phyloP scores from a whole-genome alignment of 2,797 vertebrate species.

The Anguilla obscura region DNA sequence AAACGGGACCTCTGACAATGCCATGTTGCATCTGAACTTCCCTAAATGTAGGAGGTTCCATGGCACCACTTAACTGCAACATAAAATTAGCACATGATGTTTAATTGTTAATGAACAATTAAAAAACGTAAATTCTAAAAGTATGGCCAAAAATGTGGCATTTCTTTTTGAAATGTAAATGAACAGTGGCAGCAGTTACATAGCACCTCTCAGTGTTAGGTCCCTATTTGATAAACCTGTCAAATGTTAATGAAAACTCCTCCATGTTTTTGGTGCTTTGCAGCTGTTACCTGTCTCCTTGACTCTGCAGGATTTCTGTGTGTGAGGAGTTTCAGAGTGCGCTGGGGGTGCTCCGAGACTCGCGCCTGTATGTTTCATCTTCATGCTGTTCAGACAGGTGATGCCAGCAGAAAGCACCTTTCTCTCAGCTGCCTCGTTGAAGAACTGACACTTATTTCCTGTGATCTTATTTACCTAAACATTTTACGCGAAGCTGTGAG shows the following conservation, averaged over 20 bases:
- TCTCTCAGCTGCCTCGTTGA: not conserved
- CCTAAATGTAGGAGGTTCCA: not conserved
- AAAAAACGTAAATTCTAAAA: not conserved
- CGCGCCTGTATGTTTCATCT: not conserved
- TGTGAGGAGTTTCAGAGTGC: not conserved
- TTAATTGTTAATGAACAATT: not conserved
- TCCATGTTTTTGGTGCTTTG: not conserved
- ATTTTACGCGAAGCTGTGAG: not conserved
- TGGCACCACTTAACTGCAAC: not conserved
- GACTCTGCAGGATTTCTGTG: not conserved
- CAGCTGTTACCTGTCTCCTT: not conserved
- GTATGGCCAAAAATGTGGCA: not conserved
- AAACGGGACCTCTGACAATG: too few relatives aligned
- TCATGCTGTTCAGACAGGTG: not conserved
- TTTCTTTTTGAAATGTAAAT: not conserved
- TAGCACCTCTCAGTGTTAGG: not conserved
- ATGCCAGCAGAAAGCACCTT: not conserved
- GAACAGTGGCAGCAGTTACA: not conserved
- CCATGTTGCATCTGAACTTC: not conserved
- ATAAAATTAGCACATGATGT: not conserved
- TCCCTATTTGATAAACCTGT: not conserved
- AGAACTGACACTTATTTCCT: not conserved
- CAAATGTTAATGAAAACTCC: not conserved
- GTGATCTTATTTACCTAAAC: conserved; percentile 1
- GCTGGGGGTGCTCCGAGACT: not conserved